A percentile compares a stretch with the other conserved stretches of the same genome.
Evolutionary conservation across 2,888 invertebrate species (phyloP).

Genomic region (Abrostola triplasia): DNA sequence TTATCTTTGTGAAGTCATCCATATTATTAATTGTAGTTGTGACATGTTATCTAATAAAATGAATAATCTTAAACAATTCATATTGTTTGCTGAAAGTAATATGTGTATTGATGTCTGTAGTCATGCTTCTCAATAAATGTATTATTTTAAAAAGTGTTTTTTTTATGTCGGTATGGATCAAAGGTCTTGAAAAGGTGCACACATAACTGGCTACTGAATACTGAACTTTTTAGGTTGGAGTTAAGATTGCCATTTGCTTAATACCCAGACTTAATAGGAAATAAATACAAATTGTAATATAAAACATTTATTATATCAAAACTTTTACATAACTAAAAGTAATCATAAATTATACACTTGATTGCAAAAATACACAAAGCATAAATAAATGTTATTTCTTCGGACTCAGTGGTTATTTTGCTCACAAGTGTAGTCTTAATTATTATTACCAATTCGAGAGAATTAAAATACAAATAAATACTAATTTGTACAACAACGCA

Average conservation of each 20-base stretch:
- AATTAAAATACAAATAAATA: conserved; percentile 59
- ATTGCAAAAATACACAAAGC: conserved; percentile 23
- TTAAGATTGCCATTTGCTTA: background rate
- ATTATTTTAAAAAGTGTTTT: background rate
- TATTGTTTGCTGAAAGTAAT: background rate
- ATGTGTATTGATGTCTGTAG: conserved; percentile 3
- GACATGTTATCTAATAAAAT: no score
- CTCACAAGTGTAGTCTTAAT: conserved; percentile 25
- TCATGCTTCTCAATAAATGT: conserved; percentile 4
- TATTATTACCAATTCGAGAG: conserved; percentile 24
- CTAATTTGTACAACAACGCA: conserved; percentile 65
- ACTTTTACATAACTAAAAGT: conserved; percentile 15
- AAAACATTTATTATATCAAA: conserved; percentile 45
- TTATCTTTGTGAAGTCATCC: no score
- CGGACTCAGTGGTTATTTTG: conserved; percentile 26
- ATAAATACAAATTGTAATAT: background rate
- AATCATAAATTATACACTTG: conserved; percentile 44
- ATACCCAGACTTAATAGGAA: background rate
- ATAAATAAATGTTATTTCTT: conserved; percentile 1
- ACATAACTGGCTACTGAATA: no score
- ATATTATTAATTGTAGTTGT: no score
- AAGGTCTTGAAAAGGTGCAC: no score
- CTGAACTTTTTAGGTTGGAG: no score
- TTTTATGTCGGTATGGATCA: background rate
- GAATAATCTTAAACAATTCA: no score